phyloP scores from a whole-genome alignment of 1,140 invertebrate genomes.

The Zophobas atratus region DNA sequence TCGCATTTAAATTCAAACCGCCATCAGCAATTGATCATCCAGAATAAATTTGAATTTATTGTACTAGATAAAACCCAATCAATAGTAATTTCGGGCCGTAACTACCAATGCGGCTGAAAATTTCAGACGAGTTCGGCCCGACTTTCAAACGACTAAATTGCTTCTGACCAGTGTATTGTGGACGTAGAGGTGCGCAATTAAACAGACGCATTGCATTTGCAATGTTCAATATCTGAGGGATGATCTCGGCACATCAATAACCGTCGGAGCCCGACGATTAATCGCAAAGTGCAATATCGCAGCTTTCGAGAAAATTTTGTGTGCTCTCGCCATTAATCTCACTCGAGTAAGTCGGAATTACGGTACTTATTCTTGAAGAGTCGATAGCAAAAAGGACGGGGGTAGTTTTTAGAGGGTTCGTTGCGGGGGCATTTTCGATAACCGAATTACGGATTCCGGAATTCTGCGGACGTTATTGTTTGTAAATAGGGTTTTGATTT shows the following conservation, averaged over 20 bases:
- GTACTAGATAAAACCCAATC: conserved; percentile 39
- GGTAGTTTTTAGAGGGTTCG: neutral
- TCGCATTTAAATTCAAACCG: conserved; percentile 27
- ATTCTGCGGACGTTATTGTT: neutral
- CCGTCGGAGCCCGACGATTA: conserved; percentile 15
- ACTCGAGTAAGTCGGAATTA: conserved; percentile 34
- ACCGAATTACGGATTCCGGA: neutral
- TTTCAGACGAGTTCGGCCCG: neutral
- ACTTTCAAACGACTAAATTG: neutral
- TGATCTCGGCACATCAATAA: conserved; percentile 26
- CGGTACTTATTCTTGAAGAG: conserved; percentile 13
- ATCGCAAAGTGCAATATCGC: conserved; percentile 34
- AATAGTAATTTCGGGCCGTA: conserved; percentile 31
- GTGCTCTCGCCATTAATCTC: conserved; percentile 38
- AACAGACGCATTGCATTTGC: conserved; percentile 12
- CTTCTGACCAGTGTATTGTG: neutral
- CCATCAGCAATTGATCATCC: conserved; percentile 24
- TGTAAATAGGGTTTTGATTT: neutral
- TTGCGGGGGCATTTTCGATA: neutral
- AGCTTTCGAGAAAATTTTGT: conserved; percentile 29
- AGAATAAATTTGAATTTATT: conserved; percentile 40
- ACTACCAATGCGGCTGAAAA: conserved; percentile 9
- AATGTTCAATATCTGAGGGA: conserved; percentile 23
- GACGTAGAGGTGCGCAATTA: neutral
- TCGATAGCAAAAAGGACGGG: conserved; percentile 6